Evolutionary conservation across 2,797 vertebrate genomes (phyloP).

Genomic region (Thripadectes ignobilis): DNA sequence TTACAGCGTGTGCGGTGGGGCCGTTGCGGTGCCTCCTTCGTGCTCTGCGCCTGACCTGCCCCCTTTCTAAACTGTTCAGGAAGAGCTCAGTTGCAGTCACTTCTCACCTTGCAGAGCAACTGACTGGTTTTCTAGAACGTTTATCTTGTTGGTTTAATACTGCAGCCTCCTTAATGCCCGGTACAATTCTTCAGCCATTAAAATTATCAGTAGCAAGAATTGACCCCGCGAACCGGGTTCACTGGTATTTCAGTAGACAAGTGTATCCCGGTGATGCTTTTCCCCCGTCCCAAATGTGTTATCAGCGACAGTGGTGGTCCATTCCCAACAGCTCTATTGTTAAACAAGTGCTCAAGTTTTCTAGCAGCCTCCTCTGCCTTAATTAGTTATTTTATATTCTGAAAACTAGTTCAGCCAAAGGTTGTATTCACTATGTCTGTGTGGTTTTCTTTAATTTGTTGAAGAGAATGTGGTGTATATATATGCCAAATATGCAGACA

Average conservation of each 20-base stretch:
- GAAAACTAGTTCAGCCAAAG: conserved; percentile 55
- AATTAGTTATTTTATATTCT: conserved; percentile 37
- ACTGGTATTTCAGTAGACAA: background rate
- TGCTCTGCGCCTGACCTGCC: background rate
- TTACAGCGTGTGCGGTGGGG: background rate
- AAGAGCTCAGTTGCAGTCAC: background rate
- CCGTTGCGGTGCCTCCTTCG: background rate
- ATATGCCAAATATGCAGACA: conserved; percentile 43
- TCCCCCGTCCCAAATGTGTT: background rate
- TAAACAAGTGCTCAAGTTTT: conserved; percentile 13
- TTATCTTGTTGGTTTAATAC: background rate
- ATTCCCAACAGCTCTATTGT: background rate
- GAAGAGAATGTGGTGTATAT: conserved; percentile 27
- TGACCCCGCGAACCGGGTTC: background rate
- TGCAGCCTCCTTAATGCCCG: background rate
- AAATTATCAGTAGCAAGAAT: background rate
- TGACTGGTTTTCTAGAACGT: background rate
- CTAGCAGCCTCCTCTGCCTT: conserved; percentile 11
- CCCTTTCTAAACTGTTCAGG: background rate
- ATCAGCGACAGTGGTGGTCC: background rate
- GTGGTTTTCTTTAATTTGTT: conserved; percentile 48
- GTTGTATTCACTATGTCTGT: background rate
- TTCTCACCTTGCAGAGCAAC: background rate
- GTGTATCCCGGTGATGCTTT: background rate
- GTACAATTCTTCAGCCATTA: background rate